Evolutionary conservation across 2,797 vertebrate genomes (phyloP), one percentile per base, ranked within the genome.

Genomic region (Caiman crocodilus): DNA sequence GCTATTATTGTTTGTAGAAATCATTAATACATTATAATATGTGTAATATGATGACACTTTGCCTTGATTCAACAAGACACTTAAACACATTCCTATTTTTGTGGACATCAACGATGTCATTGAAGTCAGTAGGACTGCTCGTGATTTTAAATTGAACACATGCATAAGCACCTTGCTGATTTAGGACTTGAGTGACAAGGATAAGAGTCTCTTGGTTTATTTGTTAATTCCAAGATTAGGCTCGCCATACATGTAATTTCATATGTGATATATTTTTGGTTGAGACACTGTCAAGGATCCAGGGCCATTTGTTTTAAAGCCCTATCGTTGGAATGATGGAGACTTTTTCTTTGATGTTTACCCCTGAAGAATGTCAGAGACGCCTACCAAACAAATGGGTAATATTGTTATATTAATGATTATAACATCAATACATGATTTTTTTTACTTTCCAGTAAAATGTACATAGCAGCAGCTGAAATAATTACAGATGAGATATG

Each of bases 11-110:
- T 75, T 88, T 15, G 32, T 0, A 42, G 82, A 61, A 65, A 30
- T 0, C 0, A 23, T 58, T 7, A 21, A 1, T 42, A 16, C 14
- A 5, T 82, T 16, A 6, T 18, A 55, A n/a, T 2, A 3, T 30
- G 3, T 20, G 55, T 32, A 80, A 9, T 58, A 10, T 30, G 14
- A 26, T 59, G 28, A 28, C 17, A 11, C 4, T 13, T 35, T 42
- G 20, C 7, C 14, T 4, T 23, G 4, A 20, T 65, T 30, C 30
- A 42, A 35, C 55, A 42, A 10, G 15, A 74, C 0, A 1, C 64
- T 87, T 18, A 55, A 50, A 17, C 10, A 1, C 12, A 1, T 77
- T 78, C 71, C 56, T 82, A 14, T 8, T 55, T 60, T 20, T 20
- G 25, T 3, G 11, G 2, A n/a, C 42, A 30, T 14, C 18, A 15